A percentile compares a stretch with the other conserved stretches of the same genome.
These are phyloP conservation scores for Plestiodon gilberti DNA, from an alignment of 2,113 vertebrate species.

Conservation along the genomic window DNA sequence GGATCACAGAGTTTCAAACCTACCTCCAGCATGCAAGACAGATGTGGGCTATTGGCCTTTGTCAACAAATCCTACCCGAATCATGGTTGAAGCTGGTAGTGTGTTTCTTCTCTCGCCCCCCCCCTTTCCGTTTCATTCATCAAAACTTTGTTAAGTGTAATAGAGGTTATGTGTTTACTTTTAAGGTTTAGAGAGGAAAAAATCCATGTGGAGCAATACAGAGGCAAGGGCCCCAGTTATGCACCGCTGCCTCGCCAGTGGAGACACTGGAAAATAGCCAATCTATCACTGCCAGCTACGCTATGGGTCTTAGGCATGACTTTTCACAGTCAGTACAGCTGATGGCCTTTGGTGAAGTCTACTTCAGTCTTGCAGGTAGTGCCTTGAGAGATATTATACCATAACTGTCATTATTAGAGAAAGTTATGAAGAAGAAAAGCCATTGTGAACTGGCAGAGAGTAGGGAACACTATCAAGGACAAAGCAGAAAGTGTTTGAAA, in stretches of 20 bases:
- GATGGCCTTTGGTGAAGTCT: not conserved
- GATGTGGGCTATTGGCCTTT: not conserved
- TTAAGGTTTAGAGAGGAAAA: not conserved
- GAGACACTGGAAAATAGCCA: too few species aligned
- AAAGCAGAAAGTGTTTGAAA: slow-evolving; percentile 37
- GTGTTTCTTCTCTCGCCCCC: not conserved
- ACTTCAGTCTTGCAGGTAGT: not conserved
- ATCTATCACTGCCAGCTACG: too few species aligned
- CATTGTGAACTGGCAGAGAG: accelerated
- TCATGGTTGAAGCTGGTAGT: not conserved
- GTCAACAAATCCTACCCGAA: not conserved
- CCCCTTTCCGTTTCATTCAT: too few species aligned
- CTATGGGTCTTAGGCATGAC: not conserved
- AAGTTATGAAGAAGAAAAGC: slow-evolving; percentile 11
- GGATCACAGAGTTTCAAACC: too few species aligned
- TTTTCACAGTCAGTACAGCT: not conserved
- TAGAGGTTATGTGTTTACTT: not conserved
- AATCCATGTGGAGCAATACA: too few species aligned
- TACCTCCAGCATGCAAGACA: not conserved
- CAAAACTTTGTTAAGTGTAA: not conserved
- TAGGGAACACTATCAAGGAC: not conserved
- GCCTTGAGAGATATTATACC: not conserved
- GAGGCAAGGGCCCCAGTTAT: too few species aligned
- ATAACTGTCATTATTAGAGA: slow-evolving; percentile 47
- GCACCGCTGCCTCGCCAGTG: too few species aligned